Evolutionary conservation across 2,113 vertebrate genomes (phyloP).

Genomic region (Tetrax tetrax): DNA sequence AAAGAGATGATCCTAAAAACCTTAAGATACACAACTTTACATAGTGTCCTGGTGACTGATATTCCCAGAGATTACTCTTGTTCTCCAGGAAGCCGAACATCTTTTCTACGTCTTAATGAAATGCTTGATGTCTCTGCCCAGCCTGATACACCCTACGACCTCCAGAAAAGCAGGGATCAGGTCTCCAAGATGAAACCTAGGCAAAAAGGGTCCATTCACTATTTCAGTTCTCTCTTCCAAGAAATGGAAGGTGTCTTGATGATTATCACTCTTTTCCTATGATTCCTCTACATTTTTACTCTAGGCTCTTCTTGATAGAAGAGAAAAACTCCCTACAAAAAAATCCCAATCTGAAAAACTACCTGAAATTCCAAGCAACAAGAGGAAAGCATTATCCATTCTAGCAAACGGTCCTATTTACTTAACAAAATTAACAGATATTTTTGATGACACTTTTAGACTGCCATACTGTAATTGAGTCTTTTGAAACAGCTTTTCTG

Average conservation of each 20-base stretch:
- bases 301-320: background rate
- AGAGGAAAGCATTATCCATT: background rate
- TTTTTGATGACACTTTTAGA: background rate
- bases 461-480: background rate
- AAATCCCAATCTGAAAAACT: background rate
- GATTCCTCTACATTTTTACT: background rate
- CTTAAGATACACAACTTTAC: background rate
- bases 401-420: background rate
- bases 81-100: background rate
- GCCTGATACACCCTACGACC: background rate
- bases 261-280: background rate
- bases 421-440: background rate
- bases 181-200: background rate
- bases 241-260: background rate
- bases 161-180: background rate
- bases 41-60: accelerated
- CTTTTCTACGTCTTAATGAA: background rate
- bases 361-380: background rate
- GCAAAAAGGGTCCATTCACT: background rate
- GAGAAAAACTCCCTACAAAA: background rate
- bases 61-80: background rate
- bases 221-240: background rate
- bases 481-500: background rate
- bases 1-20: background rate
- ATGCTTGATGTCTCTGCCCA: background rate